Base-by-base conservation (phyloP, 2,797 vertebrate genomes). In the Limosa lapponica region DNA sequence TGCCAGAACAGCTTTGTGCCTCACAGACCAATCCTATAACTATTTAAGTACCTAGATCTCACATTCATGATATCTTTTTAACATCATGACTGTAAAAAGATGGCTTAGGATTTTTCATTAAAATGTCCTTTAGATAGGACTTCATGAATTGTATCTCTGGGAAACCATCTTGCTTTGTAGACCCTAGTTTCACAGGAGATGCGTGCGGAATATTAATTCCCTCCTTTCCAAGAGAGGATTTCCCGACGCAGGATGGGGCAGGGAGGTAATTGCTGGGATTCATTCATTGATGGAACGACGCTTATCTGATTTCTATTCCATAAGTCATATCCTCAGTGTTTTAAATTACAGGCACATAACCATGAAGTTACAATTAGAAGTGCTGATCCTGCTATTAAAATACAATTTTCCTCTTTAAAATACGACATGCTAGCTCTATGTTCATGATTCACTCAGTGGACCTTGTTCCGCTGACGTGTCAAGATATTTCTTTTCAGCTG, bases 311-410 rank as follows among this genome's bases (percentile, higher is more conserved):
- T 95, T 73, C 83, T 84, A 23, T 89, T 95, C 80, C 55, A 8
- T 72, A 66, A 93, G 48, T 93, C 77, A 79, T 59, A 84, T 91
- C 71, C 69, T 70, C 71, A 37, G 55, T 82, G 77, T 66, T 96
- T 93, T 66, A 95, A 95, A 95, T 96, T 91, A 73, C 78, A 90
- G 62, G 70, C 94, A 94, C 64, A 93, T 73, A 91, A 84, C 89
- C 73, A 39, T 82, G 80, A 79, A 87, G 73, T 67, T 93, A 71
- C 90, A 97, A 96, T 96, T 93, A 93, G 64, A 87, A 84, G 49
- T 2, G 10, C 70, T 79, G 90, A 94, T 96, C 77, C 91, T 87
- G 59, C 71, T 82, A 75, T 96, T 95, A 95, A 96, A 96, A 77
- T 59, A 90, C 73, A 18, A 66, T 95, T 94, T 95, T 91, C 72